phyloP scores from a whole-genome alignment of 2,888 invertebrate genomes.

The Diplolepis rosae region DNA sequence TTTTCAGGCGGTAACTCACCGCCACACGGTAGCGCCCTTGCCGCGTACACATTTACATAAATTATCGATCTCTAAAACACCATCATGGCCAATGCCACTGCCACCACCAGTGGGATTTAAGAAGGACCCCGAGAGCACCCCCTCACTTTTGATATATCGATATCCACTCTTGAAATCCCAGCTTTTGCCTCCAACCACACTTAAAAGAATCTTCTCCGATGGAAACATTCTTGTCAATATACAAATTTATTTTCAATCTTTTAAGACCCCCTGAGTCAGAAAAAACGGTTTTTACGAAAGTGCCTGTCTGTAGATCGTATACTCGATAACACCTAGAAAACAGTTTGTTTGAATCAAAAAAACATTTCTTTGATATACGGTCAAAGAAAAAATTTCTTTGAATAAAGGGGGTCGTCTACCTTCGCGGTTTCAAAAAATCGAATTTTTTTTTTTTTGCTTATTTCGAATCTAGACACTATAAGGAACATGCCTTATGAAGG shows the following conservation, averaged over 20 bases:
- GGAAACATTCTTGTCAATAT: background rate
- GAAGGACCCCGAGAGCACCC: constrained; percentile 48
- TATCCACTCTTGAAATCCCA: constrained; percentile 47
- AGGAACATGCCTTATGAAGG: too few species aligned
- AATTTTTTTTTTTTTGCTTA: too few species aligned
- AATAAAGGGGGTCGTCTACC: too few species aligned
- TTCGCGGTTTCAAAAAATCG: too few species aligned
- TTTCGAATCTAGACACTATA: too few species aligned
- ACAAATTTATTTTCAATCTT: background rate
- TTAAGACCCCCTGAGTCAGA: too few species aligned
- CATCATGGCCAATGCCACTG: constrained; percentile 69
- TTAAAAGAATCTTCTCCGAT: constrained; percentile 26
- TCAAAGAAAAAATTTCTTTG: too few species aligned
- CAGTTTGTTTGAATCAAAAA: too few species aligned
- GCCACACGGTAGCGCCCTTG: constrained; percentile 73
- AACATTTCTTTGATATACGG: too few species aligned
- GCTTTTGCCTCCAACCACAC: constrained; percentile 28
- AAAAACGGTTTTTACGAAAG: too few species aligned
- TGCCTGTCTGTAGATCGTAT: too few species aligned
- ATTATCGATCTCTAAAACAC: constrained; percentile 73
- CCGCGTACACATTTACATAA: constrained; percentile 74
- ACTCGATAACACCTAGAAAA: too few species aligned
- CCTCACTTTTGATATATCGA: background rate
- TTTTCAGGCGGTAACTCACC: constrained; percentile 70
- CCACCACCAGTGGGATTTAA: constrained; percentile 59